Evolutionary conservation across 2,113 vertebrate genomes (phyloP).

Genomic region (Amblyornis subalaris): DNA sequence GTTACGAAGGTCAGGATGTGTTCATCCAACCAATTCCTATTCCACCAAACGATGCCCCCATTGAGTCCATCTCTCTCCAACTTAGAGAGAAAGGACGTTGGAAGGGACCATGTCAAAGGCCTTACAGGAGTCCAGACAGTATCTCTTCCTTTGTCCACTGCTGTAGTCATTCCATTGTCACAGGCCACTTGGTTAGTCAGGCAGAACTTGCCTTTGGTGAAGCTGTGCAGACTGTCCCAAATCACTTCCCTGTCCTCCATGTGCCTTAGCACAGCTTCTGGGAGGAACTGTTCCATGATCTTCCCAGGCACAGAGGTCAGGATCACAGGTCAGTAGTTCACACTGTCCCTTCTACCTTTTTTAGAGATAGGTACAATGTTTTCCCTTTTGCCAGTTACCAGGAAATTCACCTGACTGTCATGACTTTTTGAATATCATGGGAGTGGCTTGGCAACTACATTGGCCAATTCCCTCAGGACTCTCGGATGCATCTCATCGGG

Average conservation of each 20-base stretch:
- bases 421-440: neutral
- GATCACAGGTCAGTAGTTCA: neutral
- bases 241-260: neutral
- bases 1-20: fast-evolving
- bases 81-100: neutral
- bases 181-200: neutral
- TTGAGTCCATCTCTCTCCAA: neutral
- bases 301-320: neutral
- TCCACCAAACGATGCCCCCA: neutral
- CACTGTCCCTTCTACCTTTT: neutral
- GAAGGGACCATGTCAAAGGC: neutral
- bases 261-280: neutral
- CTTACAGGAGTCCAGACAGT: neutral
- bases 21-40: neutral
- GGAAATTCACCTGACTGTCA: neutral
- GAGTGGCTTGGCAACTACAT: neutral
- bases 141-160: neutral
- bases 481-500: neutral
- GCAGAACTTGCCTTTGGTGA: neutral
- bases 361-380: neutral
- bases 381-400: neutral
- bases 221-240: neutral
- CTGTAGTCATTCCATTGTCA: neutral
- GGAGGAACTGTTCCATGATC: neutral
- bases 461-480: neutral